Percentiles rank a stretch among this genome's conserved stretches.
phyloP scores from a whole-genome alignment of 2,113 vertebrate genomes.

The Tonatia bakeri region DNA sequence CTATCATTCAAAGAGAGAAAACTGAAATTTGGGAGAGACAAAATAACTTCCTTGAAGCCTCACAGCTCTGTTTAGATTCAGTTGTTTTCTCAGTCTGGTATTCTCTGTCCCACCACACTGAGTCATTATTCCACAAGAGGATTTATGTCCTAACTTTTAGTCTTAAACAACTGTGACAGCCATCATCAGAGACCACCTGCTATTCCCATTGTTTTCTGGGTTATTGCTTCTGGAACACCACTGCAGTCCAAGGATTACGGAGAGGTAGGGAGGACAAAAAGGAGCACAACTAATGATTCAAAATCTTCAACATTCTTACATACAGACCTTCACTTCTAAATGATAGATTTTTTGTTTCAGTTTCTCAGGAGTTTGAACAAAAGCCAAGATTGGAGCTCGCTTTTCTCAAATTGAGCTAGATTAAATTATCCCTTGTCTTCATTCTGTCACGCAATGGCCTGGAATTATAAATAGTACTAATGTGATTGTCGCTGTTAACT shows the following conservation, averaged over 20 bases:
- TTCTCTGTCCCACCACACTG: not conserved
- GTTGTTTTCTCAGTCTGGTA: not conserved
- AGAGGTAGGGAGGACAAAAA: not conserved
- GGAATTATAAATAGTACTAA: conserved; percentile 73
- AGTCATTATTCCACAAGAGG: not conserved
- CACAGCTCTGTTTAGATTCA: not conserved
- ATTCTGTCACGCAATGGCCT: conserved; percentile 52
- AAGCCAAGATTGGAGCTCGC: conserved; percentile 20
- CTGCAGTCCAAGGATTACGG: not conserved
- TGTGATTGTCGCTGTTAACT: conserved; percentile 57
- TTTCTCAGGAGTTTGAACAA: conserved; percentile 22
- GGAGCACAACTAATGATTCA: not conserved
- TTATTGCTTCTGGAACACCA: not conserved
- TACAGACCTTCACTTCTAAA: conserved; percentile 1
- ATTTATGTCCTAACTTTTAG: not conserved
- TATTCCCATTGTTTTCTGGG: not conserved
- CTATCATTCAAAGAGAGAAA: not conserved
- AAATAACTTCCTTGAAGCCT: not conserved
- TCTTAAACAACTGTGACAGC: not conserved
- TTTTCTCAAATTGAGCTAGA: conserved; percentile 63
- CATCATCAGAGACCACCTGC: not conserved
- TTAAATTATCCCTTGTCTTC: conserved; percentile 69
- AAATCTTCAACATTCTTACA: not conserved
- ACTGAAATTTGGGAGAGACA: not conserved
- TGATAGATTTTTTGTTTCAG: conserved; percentile 44